Evolutionary conservation across 2,113 vertebrate species (phyloP).

Genomic region (Chlorodrepanis virens): DNA sequence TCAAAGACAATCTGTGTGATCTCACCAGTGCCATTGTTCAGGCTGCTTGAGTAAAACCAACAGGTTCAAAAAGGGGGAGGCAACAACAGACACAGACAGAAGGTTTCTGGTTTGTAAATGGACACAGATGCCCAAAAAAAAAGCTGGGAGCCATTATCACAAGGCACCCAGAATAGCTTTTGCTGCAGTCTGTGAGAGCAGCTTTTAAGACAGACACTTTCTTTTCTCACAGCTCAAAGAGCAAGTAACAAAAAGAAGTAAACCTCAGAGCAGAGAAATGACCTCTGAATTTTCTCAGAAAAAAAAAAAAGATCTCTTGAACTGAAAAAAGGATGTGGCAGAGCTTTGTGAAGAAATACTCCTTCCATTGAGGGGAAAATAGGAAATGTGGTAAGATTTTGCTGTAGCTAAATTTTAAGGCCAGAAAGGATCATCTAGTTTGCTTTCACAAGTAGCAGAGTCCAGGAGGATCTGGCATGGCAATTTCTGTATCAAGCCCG

Average conservation of each 20-base stretch:
- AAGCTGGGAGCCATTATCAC: constrained; percentile 9
- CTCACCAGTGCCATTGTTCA: background rate
- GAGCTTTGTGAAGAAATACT: constrained; percentile 54
- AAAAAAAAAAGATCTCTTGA: constrained; percentile 43
- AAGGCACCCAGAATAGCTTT: constrained; percentile 9
- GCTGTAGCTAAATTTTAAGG: background rate
- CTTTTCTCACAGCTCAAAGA: constrained; percentile 60
- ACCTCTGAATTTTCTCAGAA: constrained; percentile 71
- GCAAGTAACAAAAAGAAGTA: constrained; percentile 61
- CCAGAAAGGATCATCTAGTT: background rate
- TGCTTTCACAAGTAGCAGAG: background rate
- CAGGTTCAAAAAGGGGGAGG: background rate
- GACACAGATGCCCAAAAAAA: background rate
- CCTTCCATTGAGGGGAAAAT: constrained; percentile 44
- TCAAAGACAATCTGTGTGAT: background rate
- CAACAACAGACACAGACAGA: background rate
- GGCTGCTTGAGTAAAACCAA: background rate
- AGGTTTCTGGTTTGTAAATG: constrained; percentile 9
- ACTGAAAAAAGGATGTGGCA: background rate
- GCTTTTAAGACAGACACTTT: constrained; percentile 52
- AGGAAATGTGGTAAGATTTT: background rate
- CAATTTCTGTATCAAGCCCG: background rate
- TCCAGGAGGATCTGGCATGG: background rate
- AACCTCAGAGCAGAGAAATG: constrained; percentile 64
- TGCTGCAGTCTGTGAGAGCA: background rate